phyloP scores from a whole-genome alignment of 2,113 vertebrate species.

The Xiphorhynchus elegans region DNA sequence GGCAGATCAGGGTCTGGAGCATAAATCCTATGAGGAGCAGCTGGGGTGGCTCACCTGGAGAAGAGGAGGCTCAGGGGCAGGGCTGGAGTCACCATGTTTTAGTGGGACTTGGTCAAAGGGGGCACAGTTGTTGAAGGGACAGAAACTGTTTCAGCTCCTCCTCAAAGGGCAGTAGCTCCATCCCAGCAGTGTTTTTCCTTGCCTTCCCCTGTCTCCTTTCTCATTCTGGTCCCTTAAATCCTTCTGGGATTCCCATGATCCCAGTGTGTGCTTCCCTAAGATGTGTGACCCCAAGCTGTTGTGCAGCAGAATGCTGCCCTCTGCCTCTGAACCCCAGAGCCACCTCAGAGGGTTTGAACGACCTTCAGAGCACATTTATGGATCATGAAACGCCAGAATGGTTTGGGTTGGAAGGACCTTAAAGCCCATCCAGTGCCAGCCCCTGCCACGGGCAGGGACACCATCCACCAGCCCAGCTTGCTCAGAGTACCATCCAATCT shows the following conservation, averaged over 20 bases:
- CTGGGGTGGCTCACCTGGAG: too few species aligned
- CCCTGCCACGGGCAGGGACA: background rate
- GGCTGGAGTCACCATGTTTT: too few species aligned
- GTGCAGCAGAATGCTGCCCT: background rate
- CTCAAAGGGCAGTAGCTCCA: fast-evolving
- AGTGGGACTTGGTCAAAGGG: background rate
- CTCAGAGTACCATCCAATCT: background rate
- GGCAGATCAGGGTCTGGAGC: background rate
- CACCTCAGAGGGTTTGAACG: background rate
- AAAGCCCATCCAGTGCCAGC: background rate
- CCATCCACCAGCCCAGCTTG: fast-evolving
- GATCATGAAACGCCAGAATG: background rate
- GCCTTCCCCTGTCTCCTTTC: background rate
- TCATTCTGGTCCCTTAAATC: background rate
- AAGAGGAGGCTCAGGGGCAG: too few species aligned
- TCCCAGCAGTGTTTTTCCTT: fast-evolving
- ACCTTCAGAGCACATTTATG: background rate
- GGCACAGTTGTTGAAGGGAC: background rate
- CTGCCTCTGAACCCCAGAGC: background rate
- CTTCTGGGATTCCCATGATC: too few species aligned
- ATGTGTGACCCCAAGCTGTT: fast-evolving
- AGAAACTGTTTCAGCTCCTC: background rate
- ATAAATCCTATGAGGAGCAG: too few species aligned
- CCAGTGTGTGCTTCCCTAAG: fast-evolving
- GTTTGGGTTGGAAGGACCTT: background rate